These are phyloP conservation scores for Bufo bufo DNA, from an alignment of 2,113 vertebrate genomes.

Conservation along the genomic window DNA sequence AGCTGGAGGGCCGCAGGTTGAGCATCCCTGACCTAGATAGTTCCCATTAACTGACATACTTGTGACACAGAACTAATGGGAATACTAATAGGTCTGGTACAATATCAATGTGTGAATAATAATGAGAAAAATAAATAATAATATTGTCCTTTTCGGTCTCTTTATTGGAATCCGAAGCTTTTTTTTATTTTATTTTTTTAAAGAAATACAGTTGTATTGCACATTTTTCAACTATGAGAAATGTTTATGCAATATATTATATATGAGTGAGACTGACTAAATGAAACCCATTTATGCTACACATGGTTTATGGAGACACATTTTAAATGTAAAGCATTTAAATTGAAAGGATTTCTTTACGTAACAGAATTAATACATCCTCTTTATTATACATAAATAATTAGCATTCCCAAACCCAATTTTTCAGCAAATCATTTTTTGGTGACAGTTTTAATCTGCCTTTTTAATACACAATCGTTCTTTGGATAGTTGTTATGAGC, in stretches of 20 bases:
- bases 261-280: neutral
- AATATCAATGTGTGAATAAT: no score
- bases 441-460: neutral
- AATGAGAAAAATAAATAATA: no score
- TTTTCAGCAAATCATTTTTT: neutral
- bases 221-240: no score
- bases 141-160: no score
- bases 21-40: no score
- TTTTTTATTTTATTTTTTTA: neutral
- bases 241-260: neutral
- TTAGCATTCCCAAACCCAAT: neutral
- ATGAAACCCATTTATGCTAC: neutral
- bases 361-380: neutral
- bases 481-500: neutral
- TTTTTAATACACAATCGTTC: neutral
- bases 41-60: no score
- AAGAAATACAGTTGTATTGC: neutral
- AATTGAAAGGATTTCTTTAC: neutral
- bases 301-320: neutral
- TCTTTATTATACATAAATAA: neutral
- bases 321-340: constrained; percentile 15
- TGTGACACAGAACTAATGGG: no score
- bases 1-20: no score
- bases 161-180: no score
- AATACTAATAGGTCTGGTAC: no score